Percentiles rank a stretch among this genome's conserved stretches.
Evolutionary conservation across 2,113 vertebrate species (phyloP).

Genomic region (Spheniscus mendiculus): DNA sequence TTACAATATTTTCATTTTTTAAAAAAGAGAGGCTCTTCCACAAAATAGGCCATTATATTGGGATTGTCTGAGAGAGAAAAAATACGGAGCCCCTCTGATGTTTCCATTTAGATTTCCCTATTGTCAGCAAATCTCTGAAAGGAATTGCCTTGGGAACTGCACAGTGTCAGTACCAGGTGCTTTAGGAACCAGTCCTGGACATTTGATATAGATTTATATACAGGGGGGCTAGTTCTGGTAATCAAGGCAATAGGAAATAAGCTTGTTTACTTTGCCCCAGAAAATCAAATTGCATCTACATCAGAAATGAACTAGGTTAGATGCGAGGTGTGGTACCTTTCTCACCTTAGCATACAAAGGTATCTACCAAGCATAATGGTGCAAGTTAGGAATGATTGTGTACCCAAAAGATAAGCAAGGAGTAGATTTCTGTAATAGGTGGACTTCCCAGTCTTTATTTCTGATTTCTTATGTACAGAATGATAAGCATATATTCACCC

Average conservation of each 20-base stretch:
- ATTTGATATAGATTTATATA: neutral
- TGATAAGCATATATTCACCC: neutral
- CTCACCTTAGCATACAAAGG: neutral
- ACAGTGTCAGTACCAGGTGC: neutral
- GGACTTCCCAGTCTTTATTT: neutral
- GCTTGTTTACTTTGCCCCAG: neutral
- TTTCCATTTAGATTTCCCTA: neutral
- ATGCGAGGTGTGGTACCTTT: neutral
- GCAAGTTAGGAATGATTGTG: neutral
- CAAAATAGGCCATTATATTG: neutral
- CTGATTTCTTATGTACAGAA: neutral
- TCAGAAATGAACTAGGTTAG: neutral
- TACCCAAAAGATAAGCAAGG: neutral
- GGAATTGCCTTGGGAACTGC: conserved; percentile 23
- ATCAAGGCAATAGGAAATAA: neutral
- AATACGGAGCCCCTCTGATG: neutral
- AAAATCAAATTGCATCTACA: neutral
- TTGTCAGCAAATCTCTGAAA: neutral
- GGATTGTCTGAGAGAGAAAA: neutral
- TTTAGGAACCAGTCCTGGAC: conserved; percentile 20
- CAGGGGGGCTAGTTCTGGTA: neutral
- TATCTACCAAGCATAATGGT: neutral
- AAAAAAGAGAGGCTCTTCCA: neutral
- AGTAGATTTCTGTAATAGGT: neutral
- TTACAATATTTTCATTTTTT: neutral